These are phyloP conservation scores for Trachemys scripta DNA, from an alignment of 2,113 vertebrate genomes.

Conservation along the genomic window DNA sequence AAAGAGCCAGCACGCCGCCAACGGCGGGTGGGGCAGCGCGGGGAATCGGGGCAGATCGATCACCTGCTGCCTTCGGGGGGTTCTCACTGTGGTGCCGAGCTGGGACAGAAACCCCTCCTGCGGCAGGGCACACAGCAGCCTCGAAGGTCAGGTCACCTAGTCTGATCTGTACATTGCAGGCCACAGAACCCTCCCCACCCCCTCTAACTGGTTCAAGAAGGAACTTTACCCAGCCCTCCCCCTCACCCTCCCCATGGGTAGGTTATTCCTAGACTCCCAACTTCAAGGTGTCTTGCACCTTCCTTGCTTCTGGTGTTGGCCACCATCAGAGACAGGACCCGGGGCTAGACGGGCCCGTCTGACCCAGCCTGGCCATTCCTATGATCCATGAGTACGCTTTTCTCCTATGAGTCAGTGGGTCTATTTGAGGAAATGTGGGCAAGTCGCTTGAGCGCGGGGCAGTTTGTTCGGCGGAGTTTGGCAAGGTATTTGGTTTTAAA, in stretches of 20 bases:
- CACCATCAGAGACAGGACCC: background rate
- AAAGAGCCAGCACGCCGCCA: background rate
- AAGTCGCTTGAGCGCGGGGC: too few relatives aligned
- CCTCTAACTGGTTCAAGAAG: background rate
- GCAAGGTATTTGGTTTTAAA: too few relatives aligned
- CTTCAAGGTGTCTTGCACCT: background rate
- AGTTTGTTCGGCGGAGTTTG: too few relatives aligned
- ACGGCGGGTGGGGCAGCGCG: background rate
- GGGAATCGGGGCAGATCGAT: background rate
- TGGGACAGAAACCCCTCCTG: background rate
- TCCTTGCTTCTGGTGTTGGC: background rate
- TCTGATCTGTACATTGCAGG: background rate
- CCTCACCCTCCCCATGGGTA: background rate
- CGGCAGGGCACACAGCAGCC: background rate
- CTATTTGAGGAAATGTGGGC: background rate
- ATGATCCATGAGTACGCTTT: too few relatives aligned
- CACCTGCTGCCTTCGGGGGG: rapidly evolving
- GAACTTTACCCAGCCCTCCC: background rate
- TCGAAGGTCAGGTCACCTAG: background rate
- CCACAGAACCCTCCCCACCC: background rate
- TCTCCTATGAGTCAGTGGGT: background rate
- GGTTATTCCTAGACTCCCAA: background rate
- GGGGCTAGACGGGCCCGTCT: background rate
- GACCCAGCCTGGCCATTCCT: too few relatives aligned
- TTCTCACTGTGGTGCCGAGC: too few relatives aligned